These are phyloP conservation scores for Lacanobia wlatinum DNA, from an alignment of 2,888 invertebrate species.

Conservation along the genomic window DNA sequence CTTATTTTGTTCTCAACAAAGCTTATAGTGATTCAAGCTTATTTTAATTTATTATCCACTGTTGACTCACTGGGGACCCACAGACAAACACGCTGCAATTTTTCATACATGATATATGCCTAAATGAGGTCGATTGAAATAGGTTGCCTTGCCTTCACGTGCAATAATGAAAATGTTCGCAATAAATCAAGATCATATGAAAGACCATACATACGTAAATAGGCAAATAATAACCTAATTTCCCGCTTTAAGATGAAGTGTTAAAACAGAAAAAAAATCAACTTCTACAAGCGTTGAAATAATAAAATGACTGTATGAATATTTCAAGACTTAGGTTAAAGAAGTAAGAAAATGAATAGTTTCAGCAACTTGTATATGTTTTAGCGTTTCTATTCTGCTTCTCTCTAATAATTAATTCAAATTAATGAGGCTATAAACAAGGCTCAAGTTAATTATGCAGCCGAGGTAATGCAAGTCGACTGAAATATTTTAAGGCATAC, in stretches of 20 bases:
- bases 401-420: constrained; percentile 48
- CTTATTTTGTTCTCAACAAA: background rate
- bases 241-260: background rate
- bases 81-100: constrained; percentile 19
- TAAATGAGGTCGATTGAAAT: constrained; percentile 10
- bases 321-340: background rate
- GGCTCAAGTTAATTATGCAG: constrained; percentile 66
- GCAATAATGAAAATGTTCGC: constrained; percentile 13
- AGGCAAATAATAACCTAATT: background rate
- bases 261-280: too few relatives aligned
- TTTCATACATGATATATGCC: constrained; percentile 9
- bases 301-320: background rate
- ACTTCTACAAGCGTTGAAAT: background rate
- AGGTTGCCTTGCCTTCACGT: constrained; percentile 4
- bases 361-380: constrained; percentile 16
- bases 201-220: background rate
- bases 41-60: constrained; percentile 23
- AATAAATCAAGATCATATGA: constrained; percentile 19
- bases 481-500: constrained; percentile 62
- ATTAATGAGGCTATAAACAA: constrained; percentile 68
- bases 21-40: background rate
- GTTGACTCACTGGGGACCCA: constrained; percentile 10
- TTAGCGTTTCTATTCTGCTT: constrained; percentile 33
- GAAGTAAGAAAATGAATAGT: background rate
- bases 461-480: constrained; percentile 61